Base-by-base conservation (phyloP, 2,888 invertebrate genomes). In the Andrena fulva region DNA sequence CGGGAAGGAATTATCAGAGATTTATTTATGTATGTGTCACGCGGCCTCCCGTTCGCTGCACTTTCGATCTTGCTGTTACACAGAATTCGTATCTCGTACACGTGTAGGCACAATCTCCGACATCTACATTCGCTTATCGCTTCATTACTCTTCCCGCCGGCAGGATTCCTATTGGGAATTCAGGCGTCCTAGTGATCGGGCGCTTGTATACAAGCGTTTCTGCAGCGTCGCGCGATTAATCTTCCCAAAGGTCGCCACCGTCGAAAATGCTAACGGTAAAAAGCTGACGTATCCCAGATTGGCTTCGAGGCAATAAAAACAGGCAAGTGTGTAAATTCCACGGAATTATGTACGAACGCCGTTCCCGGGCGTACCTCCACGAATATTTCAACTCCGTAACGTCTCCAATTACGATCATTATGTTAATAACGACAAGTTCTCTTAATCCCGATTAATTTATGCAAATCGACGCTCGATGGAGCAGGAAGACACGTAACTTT, bases 231-330 rank as follows among this genome's bases (percentile, higher is more conserved):
- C 1, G 33, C 82, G 54, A 77, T 82, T 72, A 82, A 82, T 82
- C 83, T 64, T 52, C 29, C 10, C 16, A 52, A 54, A 42, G n/a
- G 24, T 35, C 42, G 64, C 5, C 52, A 20, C 31, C 48, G 8
- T n/a, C 63, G 76, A 82, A 82, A 82, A 60, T 33, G 29, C 3
- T 83, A 83, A 83, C 82, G 82, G 82, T 83, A 68, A 64, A 81
- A 1, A 70, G 16, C 20, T 63, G 82, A 76, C 56, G 67, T 52
- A 56, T 52, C 8, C 24, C 6, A 24, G 8, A 27, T 31, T 33
- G 42, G 29, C 35, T 56, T 12, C 24, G 64, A 20, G 35, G 80
- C 50, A 52, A 77, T 80, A 52, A 79, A 66, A 69, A 66, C 6
- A 52, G 50, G 70, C 50, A 60, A 60, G 71, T 20, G 50, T 71